Base-by-base conservation (phyloP, 2,113 vertebrate species). In the Dicerorhinus sumatrensis region DNA sequence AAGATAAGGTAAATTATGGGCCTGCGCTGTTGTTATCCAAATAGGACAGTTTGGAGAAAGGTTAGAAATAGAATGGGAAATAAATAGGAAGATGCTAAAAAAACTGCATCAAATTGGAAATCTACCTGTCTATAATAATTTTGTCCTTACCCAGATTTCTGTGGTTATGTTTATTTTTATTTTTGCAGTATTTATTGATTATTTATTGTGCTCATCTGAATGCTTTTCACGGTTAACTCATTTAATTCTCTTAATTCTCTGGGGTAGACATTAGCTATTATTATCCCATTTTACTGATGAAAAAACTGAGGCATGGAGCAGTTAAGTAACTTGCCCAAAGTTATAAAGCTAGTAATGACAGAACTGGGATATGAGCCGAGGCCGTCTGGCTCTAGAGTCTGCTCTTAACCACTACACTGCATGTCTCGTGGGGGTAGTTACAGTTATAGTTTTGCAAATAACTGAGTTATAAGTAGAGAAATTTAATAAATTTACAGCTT, bases 401-500 rank as follows among this genome's bases (percentile, higher is more conserved):
- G 25, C 27, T 91, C 79, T 79, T 33, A 16, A 67, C 20, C 12
- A 17, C 2, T 23, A 14, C 2, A 36, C 8, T 31, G 2, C 1
- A 0, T 31, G 8, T 46, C n/a, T 36, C 21, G 1, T 33, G 0
- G 16, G n/a, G 5, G 9, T 9, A 39, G 33, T 67, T 81, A 10
- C 2, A 23, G 29, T 56, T 75, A 79, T 0, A 89, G 54, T 91
- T 88, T 69, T 63, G 69, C 54, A 87, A 91, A 72, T 36, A 97
- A 94, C 25, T 83, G 79, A 94, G n/a, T 95, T 96, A 72, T 87
- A 87, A 89, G 70, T 39, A 92, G 60, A 76, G 36, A 90, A 56
- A 90, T 95, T 81, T 84, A 94, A 77, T 94, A 87, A 94, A 92
- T 92, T 91, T 93, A 69, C 33, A 90, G 8, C 84, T 96, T 87